Base-by-base conservation (phyloP, 2,888 invertebrate genomes). In the Eurois occulta region DNA sequence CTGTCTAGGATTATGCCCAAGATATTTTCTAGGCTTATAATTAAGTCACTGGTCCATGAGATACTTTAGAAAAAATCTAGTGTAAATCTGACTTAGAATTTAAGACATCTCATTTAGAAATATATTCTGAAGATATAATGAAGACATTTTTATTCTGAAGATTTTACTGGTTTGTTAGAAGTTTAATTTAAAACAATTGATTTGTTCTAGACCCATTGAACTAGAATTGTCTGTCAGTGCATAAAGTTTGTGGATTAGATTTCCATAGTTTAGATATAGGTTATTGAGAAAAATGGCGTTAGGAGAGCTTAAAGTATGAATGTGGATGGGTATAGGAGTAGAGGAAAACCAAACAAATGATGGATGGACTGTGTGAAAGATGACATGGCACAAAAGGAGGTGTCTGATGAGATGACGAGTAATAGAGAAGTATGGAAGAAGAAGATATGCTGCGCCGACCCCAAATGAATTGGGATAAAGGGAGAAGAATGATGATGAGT, bases 61-160 rank as follows among this genome's bases (percentile, higher is more conserved):
- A 46, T n/a, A 16, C 32, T 38, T 68, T 52, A 48, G 32, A 21
- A 32, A 41, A 16, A 6, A 48, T 52, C 5, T 66, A 28, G 18
- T n/a, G 11, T 46, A 62, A 67, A 80, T 80, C 52, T 32, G 46
- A 13, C 38, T 18, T 24, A 58, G 70, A 71, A 71, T 76, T 67
- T 67, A 24, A 80, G 43, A 28, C 60, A 55, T 71, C 55, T 41
- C 66, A 64, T 68, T 80, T 62, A 67, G 38, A 62, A 68, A 8
- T 67, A 46, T 10, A 48, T 62, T 68, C 6, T 58, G 7, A 18
- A 18, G 18, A 28, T 62, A 28, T 62, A 71, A 76, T 80, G 70
- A 71, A 62, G 62, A n/a, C 35, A 73, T 81, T 64, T 80, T 80
- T 80, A 76, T 75, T 80, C 75, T 7, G 11, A 48, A 38, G 38